These are phyloP conservation scores for Hyperoplus lanceolatus DNA, from an alignment of 2,797 vertebrate genomes.

Conservation along the genomic window DNA sequence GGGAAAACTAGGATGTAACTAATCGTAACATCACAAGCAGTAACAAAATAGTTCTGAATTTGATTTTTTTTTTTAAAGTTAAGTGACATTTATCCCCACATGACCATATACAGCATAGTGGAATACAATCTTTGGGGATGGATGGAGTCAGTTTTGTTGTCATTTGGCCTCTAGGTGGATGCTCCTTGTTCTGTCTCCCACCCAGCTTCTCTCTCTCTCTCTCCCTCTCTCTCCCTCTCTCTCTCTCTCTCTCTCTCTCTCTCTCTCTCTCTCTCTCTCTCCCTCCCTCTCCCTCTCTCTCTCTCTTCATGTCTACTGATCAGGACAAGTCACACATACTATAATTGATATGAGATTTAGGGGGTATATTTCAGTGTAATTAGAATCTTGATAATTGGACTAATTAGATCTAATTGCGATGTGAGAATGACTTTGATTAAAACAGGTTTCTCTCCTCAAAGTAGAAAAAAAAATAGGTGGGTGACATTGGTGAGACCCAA, in stretches of 20 bases:
- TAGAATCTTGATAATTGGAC: conserved; percentile 91
- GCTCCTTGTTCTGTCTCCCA: conserved; percentile 63
- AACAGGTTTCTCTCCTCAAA: conserved; percentile 86
- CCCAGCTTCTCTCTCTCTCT: conserved; percentile 66
- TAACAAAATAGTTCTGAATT: conserved; percentile 57
- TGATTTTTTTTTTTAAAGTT: conserved; percentile 58
- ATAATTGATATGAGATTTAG: conserved; percentile 92
- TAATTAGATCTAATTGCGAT: conserved; percentile 91
- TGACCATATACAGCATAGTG: conserved; percentile 37
- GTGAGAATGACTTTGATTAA: conserved; percentile 91
- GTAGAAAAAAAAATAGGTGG: conserved; percentile 66
- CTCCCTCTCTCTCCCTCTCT: conserved; percentile 47
- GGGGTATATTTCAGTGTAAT: conserved; percentile 90
- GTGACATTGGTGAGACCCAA: conserved; percentile 71
- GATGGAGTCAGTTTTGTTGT: conserved; percentile 61
- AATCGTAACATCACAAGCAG: conserved; percentile 59
- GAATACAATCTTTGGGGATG: conserved; percentile 67
- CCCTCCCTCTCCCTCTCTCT: conserved; percentile 44
- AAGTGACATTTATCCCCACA: conserved; percentile 69
- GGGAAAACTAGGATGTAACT: conserved; percentile 59
- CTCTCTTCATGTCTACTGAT: conserved; percentile 73
- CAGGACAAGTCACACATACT: conserved; percentile 86
- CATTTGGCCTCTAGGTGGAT: conserved; percentile 71
- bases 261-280: too few species aligned
- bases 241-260: conserved; percentile 31